Percentiles rank a stretch among this genome's conserved stretches.
Conservation (phyloP, 2,888 invertebrate genomes). For the Alentia gelatinosa region DNA sequence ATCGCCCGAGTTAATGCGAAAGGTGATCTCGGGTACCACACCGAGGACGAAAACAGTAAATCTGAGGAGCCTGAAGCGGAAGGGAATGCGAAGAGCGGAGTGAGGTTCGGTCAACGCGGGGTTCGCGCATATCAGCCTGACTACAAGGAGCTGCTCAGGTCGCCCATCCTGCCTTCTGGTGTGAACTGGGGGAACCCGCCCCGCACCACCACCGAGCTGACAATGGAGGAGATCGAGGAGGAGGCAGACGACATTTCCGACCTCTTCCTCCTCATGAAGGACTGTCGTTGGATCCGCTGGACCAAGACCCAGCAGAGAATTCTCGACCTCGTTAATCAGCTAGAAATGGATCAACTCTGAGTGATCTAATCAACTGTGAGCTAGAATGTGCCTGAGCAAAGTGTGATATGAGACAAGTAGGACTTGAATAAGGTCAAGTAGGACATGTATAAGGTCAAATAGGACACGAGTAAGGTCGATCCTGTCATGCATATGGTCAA, state of each 20-base stretch:
- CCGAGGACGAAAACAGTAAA: not conserved
- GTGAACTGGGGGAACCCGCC: not conserved
- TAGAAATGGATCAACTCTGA: constrained; percentile 39
- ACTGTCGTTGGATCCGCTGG: constrained; percentile 56
- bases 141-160: not conserved
- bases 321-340: constrained; percentile 46
- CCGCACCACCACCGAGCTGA: not conserved
- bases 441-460: too few relatives aligned
- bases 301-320: constrained; percentile 43
- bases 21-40: not conserved
- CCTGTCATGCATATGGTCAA: too few relatives aligned
- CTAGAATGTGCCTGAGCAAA: too few relatives aligned
- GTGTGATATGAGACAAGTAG: too few relatives aligned
- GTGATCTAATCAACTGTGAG: too few relatives aligned
- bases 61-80: not conserved
- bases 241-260: constrained; percentile 53
- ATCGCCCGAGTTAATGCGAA: not conserved
- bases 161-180: not conserved
- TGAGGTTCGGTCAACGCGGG: not conserved
- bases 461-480: too few relatives aligned
- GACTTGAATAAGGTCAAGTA: too few relatives aligned
- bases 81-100: not conserved
- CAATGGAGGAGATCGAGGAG: not conserved
- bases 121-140: not conserved
- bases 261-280: constrained; percentile 53